A percentile compares a stretch with the other conserved stretches of the same genome.
These are phyloP conservation scores for Heliconius hermathena DNA, from an alignment of 1,140 invertebrate species.

Conservation along the genomic window DNA sequence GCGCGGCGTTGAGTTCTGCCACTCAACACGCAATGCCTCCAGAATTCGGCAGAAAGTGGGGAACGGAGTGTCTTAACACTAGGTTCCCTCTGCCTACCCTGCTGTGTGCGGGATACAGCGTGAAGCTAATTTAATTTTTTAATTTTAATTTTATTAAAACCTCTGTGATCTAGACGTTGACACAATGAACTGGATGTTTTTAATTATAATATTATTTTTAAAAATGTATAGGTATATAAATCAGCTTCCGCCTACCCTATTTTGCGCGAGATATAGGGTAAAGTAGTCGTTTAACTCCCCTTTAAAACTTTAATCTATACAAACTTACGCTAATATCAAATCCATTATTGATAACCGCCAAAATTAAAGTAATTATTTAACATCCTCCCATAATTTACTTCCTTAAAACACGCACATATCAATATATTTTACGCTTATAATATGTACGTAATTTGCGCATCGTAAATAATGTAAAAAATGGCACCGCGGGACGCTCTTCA, in stretches of 20 bases:
- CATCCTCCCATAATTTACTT: neutral
- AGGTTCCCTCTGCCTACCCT: too few species aligned
- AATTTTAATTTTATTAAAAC: conserved; percentile 69
- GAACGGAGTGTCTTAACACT: too few species aligned
- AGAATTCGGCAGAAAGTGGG: too few species aligned
- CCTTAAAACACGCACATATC: conserved; percentile 2
- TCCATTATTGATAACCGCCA: neutral
- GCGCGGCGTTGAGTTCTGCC: too few species aligned
- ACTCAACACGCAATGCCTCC: too few species aligned
- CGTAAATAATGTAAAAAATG: conserved; percentile 56
- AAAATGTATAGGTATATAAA: neutral
- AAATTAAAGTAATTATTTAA: neutral
- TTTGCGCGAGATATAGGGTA: too few species aligned
- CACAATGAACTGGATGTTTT: neutral
- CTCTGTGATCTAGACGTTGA: conserved; percentile 46
- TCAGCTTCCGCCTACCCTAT: too few species aligned
- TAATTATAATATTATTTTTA: neutral
- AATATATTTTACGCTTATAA: conserved; percentile 33
- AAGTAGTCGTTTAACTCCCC: too few species aligned
- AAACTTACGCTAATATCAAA: neutral
- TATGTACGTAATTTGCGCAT: conserved; percentile 46
- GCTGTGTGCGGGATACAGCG: too few species aligned
- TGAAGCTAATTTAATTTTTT: too few species aligned
- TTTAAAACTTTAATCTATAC: too few species aligned
- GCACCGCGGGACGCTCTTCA: conserved; percentile 34